Percentiles rank a stretch among this genome's conserved stretches.
phyloP scores from a whole-genome alignment of 2,888 invertebrate genomes.

The Nezara viridula region DNA sequence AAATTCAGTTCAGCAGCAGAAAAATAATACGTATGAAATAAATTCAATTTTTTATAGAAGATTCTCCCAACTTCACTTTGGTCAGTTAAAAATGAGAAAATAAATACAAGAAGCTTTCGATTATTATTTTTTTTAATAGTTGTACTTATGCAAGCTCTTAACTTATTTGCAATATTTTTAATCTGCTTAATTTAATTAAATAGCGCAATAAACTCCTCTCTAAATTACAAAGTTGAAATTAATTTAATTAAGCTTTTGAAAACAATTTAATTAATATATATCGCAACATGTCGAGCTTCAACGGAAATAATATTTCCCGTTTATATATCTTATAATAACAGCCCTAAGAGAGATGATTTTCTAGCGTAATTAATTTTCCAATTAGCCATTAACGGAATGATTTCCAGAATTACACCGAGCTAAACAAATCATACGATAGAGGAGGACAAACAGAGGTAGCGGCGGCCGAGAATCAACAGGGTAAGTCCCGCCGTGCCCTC shows the following conservation, averaged over 20 bases:
- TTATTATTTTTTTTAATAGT: too few relatives aligned
- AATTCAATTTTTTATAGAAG: too few relatives aligned
- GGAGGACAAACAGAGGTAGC: neutral
- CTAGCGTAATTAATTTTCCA: slow-evolving; percentile 3
- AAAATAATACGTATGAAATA: too few relatives aligned
- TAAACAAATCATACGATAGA: neutral
- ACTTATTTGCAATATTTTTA: too few relatives aligned
- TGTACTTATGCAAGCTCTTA: too few relatives aligned
- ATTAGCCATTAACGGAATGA: neutral
- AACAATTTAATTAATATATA: neutral
- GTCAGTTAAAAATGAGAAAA: too few relatives aligned
- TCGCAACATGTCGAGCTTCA: neutral
- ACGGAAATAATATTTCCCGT: neutral
- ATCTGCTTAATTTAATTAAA: neutral
- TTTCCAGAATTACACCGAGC: neutral
- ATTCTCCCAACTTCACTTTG: too few relatives aligned
- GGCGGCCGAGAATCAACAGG: slow-evolving; percentile 4
- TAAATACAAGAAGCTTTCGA: too few relatives aligned
- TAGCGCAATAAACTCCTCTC: neutral
- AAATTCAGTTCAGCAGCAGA: too few relatives aligned
- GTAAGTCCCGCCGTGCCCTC: neutral
- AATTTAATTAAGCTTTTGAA: neutral
- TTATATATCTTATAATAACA: neutral
- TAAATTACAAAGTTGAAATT: neutral
- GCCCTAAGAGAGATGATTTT: neutral